These are phyloP conservation scores for Mythimna ferrago DNA, from an alignment of 2,888 invertebrate species.

Conservation along the genomic window DNA sequence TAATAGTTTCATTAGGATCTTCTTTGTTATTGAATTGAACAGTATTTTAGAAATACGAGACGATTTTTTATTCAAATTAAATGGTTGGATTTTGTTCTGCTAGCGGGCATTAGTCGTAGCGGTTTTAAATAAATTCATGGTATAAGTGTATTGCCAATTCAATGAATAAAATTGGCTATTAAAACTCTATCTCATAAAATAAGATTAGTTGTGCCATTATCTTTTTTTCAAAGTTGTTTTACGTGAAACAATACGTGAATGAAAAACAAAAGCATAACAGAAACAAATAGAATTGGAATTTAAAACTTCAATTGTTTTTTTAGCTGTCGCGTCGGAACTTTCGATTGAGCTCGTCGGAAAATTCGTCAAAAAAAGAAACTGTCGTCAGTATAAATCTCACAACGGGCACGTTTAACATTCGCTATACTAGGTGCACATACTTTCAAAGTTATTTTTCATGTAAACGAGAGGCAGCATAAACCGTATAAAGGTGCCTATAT, in stretches of 20 bases:
- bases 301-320: constrained; percentile 34
- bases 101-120: constrained; percentile 28
- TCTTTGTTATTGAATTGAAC: constrained; percentile 34
- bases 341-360: constrained; percentile 20
- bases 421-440: constrained; percentile 63
- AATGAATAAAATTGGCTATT: constrained; percentile 31
- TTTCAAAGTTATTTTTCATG: constrained; percentile 68
- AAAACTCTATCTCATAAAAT: constrained; percentile 1
- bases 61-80: constrained; percentile 46
- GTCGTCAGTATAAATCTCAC: constrained; percentile 33
- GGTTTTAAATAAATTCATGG: constrained; percentile 21
- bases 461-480: constrained; percentile 58
- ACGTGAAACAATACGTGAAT: neutral
- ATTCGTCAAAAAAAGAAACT: constrained; percentile 21
- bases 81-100: constrained; percentile 33
- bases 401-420: constrained; percentile 44
- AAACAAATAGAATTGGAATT: constrained; percentile 32
- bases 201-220: neutral
- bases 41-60: constrained; percentile 29
- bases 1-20: constrained; percentile 58
- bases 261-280: constrained; percentile 15
- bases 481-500: constrained; percentile 60
- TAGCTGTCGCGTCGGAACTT: neutral
- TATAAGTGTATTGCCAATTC: constrained; percentile 43
- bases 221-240: constrained; percentile 7